Base-by-base conservation (phyloP, 2,888 invertebrate genomes). In the Campopleginae sp. region DNA sequence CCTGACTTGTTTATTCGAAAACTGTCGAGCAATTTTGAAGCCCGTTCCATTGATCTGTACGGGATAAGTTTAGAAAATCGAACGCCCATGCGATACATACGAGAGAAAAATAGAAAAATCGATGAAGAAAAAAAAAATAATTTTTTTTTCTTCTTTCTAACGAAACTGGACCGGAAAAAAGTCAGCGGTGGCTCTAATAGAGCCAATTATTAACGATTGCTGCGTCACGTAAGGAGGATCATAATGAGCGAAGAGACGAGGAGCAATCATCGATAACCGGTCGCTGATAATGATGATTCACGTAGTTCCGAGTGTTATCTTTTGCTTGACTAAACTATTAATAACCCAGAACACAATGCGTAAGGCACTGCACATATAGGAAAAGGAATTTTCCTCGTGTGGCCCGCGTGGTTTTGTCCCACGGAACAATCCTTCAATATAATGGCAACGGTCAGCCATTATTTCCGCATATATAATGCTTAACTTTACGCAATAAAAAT, bases 251-350 rank as follows among this genome's bases (percentile, higher is more conserved):
- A 51, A 58, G 70, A 19, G 42, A 58, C 44, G 44, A n/a, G 51
- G 38, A 33, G n/a, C n/a, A n/a, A n/a, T n/a, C n/a, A 78, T 78
- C 68, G 78, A 78, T 78, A 70, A 66, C 19, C 23, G 27, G 42
- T 7, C 23, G 46, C 68, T 58, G 78, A 78, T 78, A 66, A 54
- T 42, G 31, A 77, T 23, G n/a, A 51, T 77, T 27, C 76, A 63
- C 51, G 17, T 51, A 38, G 68, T 42, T 54, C 31, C 46, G 14
- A 70, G 33, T 68, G 70, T 78, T 78, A 78, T 78, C 68, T 61
- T 78, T 46, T 17, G 70, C 70, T 68, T 78, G 58, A 70, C 58
- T 44, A 58, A 78, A 70, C 70, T 19, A 17, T 44, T 31, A 44
- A 61, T 14, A 58, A 42, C 3, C 2, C 17, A 1, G 12, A n/a